These are phyloP conservation scores for Iguana delicatissima DNA, from an alignment of 2,797 vertebrate genomes.

Conservation along the genomic window DNA sequence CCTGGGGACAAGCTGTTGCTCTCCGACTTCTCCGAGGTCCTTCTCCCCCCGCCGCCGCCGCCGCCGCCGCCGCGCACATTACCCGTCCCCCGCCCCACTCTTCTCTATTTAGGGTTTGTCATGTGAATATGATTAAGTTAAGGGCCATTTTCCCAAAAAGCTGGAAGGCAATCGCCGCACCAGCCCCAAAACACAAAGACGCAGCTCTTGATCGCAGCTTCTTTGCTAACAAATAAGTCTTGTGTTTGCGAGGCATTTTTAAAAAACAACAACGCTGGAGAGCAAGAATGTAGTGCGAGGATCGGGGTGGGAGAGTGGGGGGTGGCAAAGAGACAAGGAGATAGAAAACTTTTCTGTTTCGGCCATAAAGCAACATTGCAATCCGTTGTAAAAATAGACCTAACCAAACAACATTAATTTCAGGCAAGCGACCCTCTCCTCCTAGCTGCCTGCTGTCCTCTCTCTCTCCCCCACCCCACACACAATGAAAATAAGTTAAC, in stretches of 20 bases:
- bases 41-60: too few species aligned
- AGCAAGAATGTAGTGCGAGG: constrained; percentile 6
- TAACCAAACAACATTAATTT: constrained; percentile 31
- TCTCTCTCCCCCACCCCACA: not conserved
- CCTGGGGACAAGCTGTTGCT: constrained; percentile 23
- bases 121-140: constrained; percentile 25
- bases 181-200: constrained; percentile 23
- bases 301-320: too few species aligned
- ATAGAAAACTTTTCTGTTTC: constrained; percentile 11
- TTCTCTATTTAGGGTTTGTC: constrained; percentile 37
- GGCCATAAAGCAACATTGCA: not conserved
- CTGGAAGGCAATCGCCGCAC: constrained; percentile 5
- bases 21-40: constrained; percentile 18
- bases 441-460: not conserved
- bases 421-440: constrained; percentile 5
- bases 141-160: not conserved
- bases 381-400: constrained; percentile 19
- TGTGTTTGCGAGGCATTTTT: not conserved
- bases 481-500: constrained; percentile 32
- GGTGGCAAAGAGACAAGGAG: not conserved
- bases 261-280: not conserved
- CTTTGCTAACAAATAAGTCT: constrained; percentile 35
- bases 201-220: not conserved
- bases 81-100: not conserved
- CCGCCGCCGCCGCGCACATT: too few species aligned